Percentiles rank a stretch among this genome's conserved stretches.
Conservation (phyloP, 2,113 vertebrate species). For the Zapus hudsonius region DNA sequence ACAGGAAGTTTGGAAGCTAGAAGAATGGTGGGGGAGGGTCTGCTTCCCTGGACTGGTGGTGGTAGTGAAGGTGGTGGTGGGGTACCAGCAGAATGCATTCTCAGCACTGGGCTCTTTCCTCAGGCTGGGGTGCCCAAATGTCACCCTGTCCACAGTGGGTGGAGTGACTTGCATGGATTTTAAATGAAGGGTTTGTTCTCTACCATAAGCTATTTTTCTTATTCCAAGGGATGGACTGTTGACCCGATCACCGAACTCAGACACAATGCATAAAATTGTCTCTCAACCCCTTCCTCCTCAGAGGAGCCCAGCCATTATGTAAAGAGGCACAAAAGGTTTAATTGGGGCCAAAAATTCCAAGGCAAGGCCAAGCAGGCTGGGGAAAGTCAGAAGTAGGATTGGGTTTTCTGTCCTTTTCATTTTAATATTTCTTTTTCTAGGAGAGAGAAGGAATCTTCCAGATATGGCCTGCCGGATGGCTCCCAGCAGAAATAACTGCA, state of each 20-base stretch:
- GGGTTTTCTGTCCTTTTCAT: background rate
- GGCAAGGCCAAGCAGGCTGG: slow-evolving; percentile 57
- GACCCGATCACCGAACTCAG: slow-evolving; percentile 54
- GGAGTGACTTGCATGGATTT: background rate
- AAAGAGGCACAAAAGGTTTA: slow-evolving; percentile 66
- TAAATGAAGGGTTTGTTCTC: slow-evolving; percentile 57
- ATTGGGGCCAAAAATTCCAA: slow-evolving; percentile 69
- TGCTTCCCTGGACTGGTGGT: slow-evolving; percentile 16
- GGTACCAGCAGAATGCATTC: background rate
- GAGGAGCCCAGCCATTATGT: slow-evolving; percentile 29
- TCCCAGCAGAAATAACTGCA: slow-evolving; percentile 6
- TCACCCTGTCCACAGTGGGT: background rate
- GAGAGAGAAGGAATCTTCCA: slow-evolving; percentile 1
- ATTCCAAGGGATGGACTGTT: slow-evolving; percentile 53
- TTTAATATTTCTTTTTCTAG: background rate
- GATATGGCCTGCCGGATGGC: background rate
- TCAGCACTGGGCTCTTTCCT: background rate
- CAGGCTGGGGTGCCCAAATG: background rate
- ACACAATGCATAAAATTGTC: slow-evolving; percentile 72
- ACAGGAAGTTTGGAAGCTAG: slow-evolving; percentile 81
- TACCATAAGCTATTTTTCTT: slow-evolving; percentile 51
- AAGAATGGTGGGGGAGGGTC: slow-evolving; percentile 38
- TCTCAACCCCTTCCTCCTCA: background rate
- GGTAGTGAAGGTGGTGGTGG: background rate
- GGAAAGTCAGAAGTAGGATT: slow-evolving; percentile 61